Evolutionary conservation across 2,797 vertebrate genomes (phyloP), one percentile per base, ranked within the genome.

Genomic region (Peromyscus aztecus): DNA sequence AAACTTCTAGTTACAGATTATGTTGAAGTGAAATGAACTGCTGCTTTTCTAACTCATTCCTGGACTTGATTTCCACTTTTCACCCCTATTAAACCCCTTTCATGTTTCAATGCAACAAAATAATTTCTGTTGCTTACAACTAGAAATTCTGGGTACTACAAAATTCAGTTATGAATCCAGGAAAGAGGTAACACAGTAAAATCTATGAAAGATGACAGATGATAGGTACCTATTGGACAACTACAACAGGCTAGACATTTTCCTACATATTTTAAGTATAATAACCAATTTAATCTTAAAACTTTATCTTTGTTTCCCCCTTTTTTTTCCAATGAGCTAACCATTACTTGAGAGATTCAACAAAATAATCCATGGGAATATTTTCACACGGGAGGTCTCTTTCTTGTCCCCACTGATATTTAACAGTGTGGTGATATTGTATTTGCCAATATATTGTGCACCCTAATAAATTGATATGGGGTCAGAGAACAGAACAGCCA

Each of bases 81-180:
- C 10, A 63, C 19, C 40, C 21, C 21, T 14, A 59, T 65, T 84
- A 57, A 96, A 27, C 55, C 55, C 23, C 7, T 92, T 84, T 63
- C 16, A 21, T 57, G 21, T 24, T 89, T 63, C 27, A 40, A 6
- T 73, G 55, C 13, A 92, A 73, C 19, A 46, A 34, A 80, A 11
- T 27, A 23, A 92, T 92, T 94, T 63, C 27, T 65, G 14, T 84
- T 89, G 55, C 43, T 94, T 94, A 63, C 6, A 73, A 46, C 49
- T 57, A 59, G 85, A 43, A 75, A 55, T 52, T 11, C 13, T n/a
- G 4, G 78, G 2, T 43, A 67, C 69, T 85, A 57, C 27, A 37
- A 57, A 37, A 29, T 63, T 73, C 34, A 65, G n/a, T 31, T 80
- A 10, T 73, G 13, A 21, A 9, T 65, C 19, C 9, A 27, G 24